Conservation (phyloP, 2,113 vertebrate species). For the Heterocephalus glaber region DNA sequence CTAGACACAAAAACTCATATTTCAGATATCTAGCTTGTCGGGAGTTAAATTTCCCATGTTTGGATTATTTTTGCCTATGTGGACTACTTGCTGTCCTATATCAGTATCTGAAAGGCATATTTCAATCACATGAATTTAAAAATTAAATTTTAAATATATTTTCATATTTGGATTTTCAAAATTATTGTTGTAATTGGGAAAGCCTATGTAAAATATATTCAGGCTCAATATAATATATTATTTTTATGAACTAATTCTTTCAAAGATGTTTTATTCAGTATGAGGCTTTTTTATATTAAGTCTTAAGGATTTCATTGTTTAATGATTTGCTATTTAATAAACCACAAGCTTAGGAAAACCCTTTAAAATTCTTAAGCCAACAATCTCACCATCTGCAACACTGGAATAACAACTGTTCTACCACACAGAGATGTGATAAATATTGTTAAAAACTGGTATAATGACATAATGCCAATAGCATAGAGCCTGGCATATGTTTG, state of each 20-base stretch:
- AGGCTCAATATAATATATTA: neutral
- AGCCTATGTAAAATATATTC: neutral
- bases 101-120: neutral
- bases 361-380: neutral
- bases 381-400: neutral
- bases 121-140: neutral
- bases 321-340: neutral
- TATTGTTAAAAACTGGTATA: neutral
- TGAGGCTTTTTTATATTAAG: neutral
- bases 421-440: neutral
- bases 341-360: neutral
- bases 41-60: too few species aligned
- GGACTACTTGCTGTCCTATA: too few species aligned
- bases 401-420: neutral
- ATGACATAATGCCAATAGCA: neutral
- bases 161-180: neutral
- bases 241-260: neutral
- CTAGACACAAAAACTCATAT: too few species aligned
- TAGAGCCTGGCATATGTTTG: neutral
- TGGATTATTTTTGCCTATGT: too few species aligned
- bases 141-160: neutral
- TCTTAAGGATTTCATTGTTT: neutral
- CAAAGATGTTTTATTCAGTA: neutral
- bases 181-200: neutral
- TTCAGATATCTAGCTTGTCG: too few species aligned